Evolutionary conservation across 30 jellyfish, hydroid and myxozoan species (phyloP).

Genomic region (Pelagia noctiluca): DNA sequence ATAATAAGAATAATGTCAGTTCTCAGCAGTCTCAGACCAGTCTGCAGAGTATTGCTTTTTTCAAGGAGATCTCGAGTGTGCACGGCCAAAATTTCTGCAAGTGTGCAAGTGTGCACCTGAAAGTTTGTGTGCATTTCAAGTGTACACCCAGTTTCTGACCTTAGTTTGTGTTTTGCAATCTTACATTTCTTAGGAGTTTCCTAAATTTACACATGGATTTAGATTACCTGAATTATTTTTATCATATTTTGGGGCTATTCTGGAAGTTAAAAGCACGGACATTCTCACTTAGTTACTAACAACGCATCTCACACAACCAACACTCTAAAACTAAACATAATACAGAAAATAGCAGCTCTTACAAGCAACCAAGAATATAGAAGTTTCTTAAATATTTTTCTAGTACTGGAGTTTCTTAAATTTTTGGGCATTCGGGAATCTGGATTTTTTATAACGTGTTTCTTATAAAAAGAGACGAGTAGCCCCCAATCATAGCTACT

Average conservation of each 20-base stretch:
- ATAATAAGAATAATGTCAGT: too few species aligned
- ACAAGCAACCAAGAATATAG: constrained; percentile 1
- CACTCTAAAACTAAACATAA: neutral
- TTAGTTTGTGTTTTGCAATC: constrained; percentile 11
- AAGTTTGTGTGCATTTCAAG: constrained; percentile 20
- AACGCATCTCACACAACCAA: constrained; percentile 1
- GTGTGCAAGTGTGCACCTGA: constrained; percentile 45
- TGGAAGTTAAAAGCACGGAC: neutral
- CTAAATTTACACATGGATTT: neutral
- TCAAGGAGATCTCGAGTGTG: constrained; percentile 39
- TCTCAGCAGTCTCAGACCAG: too few species aligned
- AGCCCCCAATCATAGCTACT: constrained; percentile 2
- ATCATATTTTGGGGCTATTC: constrained; percentile 1
- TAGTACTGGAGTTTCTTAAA: constrained; percentile 2
- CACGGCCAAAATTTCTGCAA: constrained; percentile 32
- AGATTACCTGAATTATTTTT: neutral
- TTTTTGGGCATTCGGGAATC: neutral
- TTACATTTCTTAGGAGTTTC: neutral
- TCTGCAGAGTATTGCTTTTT: constrained; percentile 30
- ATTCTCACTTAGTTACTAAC: neutral
- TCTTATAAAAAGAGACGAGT: neutral
- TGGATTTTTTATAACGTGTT: neutral
- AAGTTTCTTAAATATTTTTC: neutral
- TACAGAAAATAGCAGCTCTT: too few species aligned
- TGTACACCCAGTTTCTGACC: constrained; percentile 21